A percentile compares a stretch with the other conserved stretches of the same genome.
phyloP scores from a whole-genome alignment of 2,888 invertebrate species.

The Malthinus seriepunctatus region DNA sequence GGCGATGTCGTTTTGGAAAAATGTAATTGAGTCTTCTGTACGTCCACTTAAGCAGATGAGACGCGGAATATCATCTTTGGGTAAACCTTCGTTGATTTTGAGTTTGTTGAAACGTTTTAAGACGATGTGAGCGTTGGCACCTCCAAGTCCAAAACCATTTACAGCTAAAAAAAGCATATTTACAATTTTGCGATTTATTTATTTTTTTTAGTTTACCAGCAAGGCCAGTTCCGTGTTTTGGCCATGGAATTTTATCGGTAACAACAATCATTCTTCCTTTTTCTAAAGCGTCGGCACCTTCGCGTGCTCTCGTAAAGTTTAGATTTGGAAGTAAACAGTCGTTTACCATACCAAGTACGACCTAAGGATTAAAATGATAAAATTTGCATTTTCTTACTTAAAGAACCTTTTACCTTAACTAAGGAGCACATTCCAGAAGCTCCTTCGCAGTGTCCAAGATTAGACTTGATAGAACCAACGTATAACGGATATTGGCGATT shows the following conservation, averaged over 20 bases:
- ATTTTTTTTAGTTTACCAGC: neutral
- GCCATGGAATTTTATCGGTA: constrained; percentile 69
- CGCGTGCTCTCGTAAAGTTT: constrained; percentile 61
- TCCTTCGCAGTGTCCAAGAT: constrained; percentile 92
- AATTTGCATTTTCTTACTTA: too few species aligned
- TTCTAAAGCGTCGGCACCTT: constrained; percentile 63
- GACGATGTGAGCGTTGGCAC: constrained; percentile 78
- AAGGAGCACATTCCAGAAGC: constrained; percentile 66
- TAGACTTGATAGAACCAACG: constrained; percentile 92
- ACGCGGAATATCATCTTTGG: constrained; percentile 70
- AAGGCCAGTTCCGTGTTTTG: constrained; percentile 27
- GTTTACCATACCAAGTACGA: constrained; percentile 70
- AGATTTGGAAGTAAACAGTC: constrained; percentile 85
- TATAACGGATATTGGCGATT: constrained; percentile 75
- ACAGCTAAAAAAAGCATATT: constrained; percentile 70
- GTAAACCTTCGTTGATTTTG: constrained; percentile 63
- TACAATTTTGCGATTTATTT: too few species aligned
- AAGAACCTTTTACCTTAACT: neutral
- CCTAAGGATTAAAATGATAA: constrained; percentile 41
- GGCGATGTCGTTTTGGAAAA: constrained; percentile 66
- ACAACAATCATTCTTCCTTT: constrained; percentile 73
- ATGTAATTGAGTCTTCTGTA: constrained; percentile 73
- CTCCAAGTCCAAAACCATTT: constrained; percentile 94
- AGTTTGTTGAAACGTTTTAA: constrained; percentile 63
- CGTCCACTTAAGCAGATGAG: constrained; percentile 78